These are phyloP conservation scores for Antheraea assamensis DNA, from an alignment of 2,888 invertebrate species.

Conservation along the genomic window DNA sequence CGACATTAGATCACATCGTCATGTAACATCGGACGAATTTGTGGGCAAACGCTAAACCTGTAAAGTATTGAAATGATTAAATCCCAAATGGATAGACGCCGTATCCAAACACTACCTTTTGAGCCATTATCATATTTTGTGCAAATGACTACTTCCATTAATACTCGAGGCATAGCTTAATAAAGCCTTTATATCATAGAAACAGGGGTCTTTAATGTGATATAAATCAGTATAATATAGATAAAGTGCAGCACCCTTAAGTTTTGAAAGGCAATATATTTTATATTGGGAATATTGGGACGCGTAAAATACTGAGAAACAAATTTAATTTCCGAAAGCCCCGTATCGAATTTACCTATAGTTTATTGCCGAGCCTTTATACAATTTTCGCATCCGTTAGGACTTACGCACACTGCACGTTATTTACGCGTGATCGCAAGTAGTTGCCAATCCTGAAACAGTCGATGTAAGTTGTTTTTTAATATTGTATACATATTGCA, in stretches of 20 bases:
- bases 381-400: background rate
- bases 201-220: background rate
- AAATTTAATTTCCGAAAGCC: background rate
- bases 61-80: too few species aligned
- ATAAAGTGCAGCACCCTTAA: background rate
- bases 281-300: background rate
- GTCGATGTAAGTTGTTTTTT: background rate
- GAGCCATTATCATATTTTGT: too few species aligned
- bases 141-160: too few species aligned
- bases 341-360: background rate
- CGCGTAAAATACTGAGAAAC: background rate
- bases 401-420: background rate
- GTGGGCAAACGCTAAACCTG: too few species aligned
- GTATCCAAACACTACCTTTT: too few species aligned
- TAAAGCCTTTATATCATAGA: background rate
- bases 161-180: too few species aligned
- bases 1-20: too few species aligned
- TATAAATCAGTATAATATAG: background rate
- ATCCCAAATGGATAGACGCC: too few species aligned
- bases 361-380: background rate
- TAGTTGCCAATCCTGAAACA: background rate
- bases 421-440: background rate
- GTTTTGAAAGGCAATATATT: background rate
- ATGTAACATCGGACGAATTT: too few species aligned
- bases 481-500: too few species aligned